phyloP scores from a whole-genome alignment of 2,113 vertebrate genomes.

The Indicator indicator region DNA sequence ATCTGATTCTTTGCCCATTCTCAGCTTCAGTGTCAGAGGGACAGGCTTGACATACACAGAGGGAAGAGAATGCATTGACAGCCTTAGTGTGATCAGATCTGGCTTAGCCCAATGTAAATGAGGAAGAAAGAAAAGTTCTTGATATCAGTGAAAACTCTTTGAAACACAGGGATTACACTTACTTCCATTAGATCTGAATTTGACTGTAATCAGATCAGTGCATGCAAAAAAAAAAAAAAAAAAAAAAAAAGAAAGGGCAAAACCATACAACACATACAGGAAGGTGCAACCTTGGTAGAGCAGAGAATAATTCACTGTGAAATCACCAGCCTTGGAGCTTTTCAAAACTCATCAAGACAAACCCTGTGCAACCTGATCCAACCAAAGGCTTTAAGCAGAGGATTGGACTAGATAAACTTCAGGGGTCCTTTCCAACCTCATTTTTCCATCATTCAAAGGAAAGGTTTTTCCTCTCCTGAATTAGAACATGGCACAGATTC shows the following conservation, averaged over 20 bases:
- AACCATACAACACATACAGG: neutral
- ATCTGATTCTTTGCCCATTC: neutral
- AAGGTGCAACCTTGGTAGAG: neutral
- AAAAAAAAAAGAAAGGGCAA: neutral
- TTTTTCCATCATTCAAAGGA: neutral
- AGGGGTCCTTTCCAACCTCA: neutral
- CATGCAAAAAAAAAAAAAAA: neutral
- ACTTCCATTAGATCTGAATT: neutral
- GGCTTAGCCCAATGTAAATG: neutral
- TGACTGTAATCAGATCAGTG: neutral
- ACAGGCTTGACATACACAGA: neutral
- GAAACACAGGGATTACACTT: neutral
- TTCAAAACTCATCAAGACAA: neutral
- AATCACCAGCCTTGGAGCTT: neutral
- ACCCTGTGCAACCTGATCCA: neutral
- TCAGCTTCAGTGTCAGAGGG: neutral
- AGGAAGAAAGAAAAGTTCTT: neutral
- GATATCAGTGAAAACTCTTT: neutral
- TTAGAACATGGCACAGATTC: neutral
- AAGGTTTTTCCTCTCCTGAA: neutral
- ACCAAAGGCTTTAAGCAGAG: neutral
- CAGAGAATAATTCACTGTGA: neutral
- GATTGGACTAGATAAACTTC: neutral
- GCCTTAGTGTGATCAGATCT: neutral
- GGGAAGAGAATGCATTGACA: neutral